These are phyloP conservation scores for Alouatta palliata DNA, from an alignment of 2,113 vertebrate species.

Conservation along the genomic window DNA sequence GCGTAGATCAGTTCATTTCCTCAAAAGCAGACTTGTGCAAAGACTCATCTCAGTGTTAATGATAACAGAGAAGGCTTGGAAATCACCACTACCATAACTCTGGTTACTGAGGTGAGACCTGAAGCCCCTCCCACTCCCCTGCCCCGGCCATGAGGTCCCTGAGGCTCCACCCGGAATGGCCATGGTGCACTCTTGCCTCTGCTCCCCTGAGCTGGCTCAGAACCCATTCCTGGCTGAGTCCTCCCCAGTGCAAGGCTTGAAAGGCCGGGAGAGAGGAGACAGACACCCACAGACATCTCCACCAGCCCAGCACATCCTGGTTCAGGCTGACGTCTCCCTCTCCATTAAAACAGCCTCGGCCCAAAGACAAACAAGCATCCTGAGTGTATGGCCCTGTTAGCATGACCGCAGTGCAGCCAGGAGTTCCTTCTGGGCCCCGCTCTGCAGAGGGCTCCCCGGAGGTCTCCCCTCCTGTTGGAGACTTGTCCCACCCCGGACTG, in stretches of 20 bases:
- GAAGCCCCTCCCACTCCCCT: too few species aligned
- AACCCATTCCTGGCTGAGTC: not conserved
- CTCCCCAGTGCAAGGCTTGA: not conserved
- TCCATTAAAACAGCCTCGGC: not conserved
- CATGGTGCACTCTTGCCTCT: not conserved
- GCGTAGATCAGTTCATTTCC: not conserved
- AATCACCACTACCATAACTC: accelerated
- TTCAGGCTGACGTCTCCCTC: not conserved
- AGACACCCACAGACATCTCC: accelerated
- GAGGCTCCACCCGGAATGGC: not conserved
- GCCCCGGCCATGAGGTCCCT: not conserved
- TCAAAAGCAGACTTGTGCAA: not conserved
- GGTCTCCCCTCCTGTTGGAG: not conserved
- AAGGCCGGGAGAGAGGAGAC: not conserved
- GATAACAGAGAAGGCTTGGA: not conserved
- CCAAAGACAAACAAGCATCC: not conserved
- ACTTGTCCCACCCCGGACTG: not conserved
- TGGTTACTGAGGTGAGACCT: not conserved
- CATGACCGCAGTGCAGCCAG: accelerated
- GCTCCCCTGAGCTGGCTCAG: not conserved
- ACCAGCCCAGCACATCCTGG: not conserved
- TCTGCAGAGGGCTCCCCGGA: not conserved
- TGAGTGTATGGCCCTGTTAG: not conserved
- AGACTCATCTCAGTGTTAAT: accelerated
- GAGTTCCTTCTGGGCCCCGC: not conserved